Base-by-base conservation (phyloP, 2,797 vertebrate species). In the Sebastes diaconus region DNA sequence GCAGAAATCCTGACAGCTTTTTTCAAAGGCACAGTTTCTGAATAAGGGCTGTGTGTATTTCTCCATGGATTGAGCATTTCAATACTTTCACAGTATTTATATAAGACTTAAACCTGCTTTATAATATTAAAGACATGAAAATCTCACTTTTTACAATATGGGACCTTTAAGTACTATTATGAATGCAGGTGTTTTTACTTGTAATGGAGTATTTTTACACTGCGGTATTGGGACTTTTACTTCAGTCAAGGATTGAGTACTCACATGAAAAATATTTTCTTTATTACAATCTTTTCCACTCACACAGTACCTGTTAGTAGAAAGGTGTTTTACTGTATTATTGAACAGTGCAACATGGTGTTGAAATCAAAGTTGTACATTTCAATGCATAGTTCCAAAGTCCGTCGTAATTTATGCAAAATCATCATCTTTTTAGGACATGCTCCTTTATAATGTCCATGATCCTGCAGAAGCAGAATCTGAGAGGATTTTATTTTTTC, bases 211-310 rank as follows among this genome's bases (percentile, higher is more conserved):
- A 50, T 50, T 50, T 20, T 50, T 18, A 50, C 46, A 50, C 16
- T 50, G 46, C 6, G 8, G 46, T 50, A 52, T 20, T 20, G 46
- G 46, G 46, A 52, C 8, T 20, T 52, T 52, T 8, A n/a, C 1
- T 52, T 52, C 46, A 52, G 46, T 2, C 42, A 46, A 46, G 50
- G 9, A n/a, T 10, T n/a, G 20, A 9, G 4, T 52, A 10, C 50
- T n/a, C 57, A 34, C 73, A 80, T 93, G 90, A 93, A 94, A 95
- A 95, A 94, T 92, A 91, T 86, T 86, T 81, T 91, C 75, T 95
- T 95, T 95, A 95, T 94, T 94, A 93, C 92, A 95, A 94, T 92
- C 87, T 39, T 90, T 88, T 92, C 79, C 88, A 89, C 85, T 81
- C 73, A 68, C 81, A 64, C 71, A 54, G 30, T 36, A 65, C 59